Conservation (phyloP, 1,140 invertebrate genomes). For the Drosophila insularis region DNA sequence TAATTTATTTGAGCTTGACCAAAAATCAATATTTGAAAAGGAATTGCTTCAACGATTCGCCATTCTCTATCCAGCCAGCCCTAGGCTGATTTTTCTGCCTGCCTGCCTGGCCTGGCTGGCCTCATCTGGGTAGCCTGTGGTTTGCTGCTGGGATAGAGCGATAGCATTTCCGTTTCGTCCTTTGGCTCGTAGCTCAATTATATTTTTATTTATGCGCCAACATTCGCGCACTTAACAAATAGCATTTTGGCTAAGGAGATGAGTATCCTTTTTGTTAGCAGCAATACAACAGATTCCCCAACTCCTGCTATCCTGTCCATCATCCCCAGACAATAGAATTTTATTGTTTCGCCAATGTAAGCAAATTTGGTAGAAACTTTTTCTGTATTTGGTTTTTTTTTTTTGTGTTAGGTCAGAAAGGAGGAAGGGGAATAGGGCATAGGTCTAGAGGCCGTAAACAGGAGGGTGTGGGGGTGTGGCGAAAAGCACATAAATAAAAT, state of each 20-base stretch:
- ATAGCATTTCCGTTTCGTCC: background rate
- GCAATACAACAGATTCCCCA: too few relatives aligned
- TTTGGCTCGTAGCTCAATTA: slow-evolving; percentile 59
- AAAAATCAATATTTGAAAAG: slow-evolving; percentile 62
- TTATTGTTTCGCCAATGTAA: slow-evolving; percentile 76
- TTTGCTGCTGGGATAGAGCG: too few relatives aligned
- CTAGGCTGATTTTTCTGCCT: slow-evolving; percentile 18
- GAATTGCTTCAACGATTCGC: slow-evolving; percentile 24
- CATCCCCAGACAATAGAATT: slow-evolving; percentile 61
- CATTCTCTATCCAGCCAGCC: background rate
- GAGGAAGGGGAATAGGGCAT: background rate
- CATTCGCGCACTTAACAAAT: slow-evolving; percentile 75
- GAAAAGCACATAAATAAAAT: slow-evolving; percentile 29
- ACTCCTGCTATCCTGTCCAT: background rate
- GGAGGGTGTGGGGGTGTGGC: background rate
- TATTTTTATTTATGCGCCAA: slow-evolving; percentile 78
- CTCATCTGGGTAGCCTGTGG: background rate
- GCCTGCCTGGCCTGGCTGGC: background rate
- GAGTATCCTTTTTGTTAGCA: slow-evolving; percentile 48
- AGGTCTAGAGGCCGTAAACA: background rate
- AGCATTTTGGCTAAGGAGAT: slow-evolving; percentile 35
- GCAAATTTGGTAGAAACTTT: slow-evolving; percentile 69
- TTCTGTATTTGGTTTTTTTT: slow-evolving; percentile 13
- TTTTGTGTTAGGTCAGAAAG: slow-evolving; percentile 4
- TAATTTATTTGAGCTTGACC: slow-evolving; percentile 60